phyloP scores from a whole-genome alignment of 2,113 vertebrate genomes.

The Orycteropus afer region DNA sequence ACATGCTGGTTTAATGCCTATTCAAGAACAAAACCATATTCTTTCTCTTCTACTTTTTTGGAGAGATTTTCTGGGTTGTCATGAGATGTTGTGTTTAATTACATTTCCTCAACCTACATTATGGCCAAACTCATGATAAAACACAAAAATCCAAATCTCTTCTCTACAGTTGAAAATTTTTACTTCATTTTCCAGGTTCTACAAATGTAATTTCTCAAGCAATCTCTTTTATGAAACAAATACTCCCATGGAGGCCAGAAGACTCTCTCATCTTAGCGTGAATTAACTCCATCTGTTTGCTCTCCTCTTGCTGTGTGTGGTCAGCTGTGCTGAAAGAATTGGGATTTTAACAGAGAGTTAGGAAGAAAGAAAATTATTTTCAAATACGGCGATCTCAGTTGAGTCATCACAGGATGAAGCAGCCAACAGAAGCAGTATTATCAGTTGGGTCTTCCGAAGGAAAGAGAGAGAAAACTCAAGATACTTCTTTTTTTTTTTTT shows the following conservation, averaged over 20 bases:
- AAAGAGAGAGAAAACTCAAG: neutral
- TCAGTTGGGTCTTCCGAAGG: neutral
- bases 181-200: conserved; percentile 48
- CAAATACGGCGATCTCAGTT: conserved; percentile 23
- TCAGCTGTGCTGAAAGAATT: conserved; percentile 58
- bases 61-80: neutral
- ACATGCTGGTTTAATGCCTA: neutral
- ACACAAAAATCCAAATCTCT: neutral
- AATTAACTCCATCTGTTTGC: conserved; percentile 71
- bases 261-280: conserved; percentile 18
- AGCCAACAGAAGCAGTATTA: neutral
- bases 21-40: neutral
- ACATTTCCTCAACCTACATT: neutral
- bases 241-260: conserved; percentile 34
- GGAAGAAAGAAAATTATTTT: conserved; percentile 30
- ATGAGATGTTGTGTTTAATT: neutral
- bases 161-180: neutral
- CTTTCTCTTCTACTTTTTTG: neutral
- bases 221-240: conserved; percentile 53
- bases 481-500: neutral
- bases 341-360: neutral
- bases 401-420: conserved; percentile 2
- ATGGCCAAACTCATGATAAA: neutral
- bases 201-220: conserved; percentile 54
- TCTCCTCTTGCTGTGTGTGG: conserved; percentile 65